Evolutionary conservation across 2,888 invertebrate species (phyloP).

Genomic region (Molanna angustata): DNA sequence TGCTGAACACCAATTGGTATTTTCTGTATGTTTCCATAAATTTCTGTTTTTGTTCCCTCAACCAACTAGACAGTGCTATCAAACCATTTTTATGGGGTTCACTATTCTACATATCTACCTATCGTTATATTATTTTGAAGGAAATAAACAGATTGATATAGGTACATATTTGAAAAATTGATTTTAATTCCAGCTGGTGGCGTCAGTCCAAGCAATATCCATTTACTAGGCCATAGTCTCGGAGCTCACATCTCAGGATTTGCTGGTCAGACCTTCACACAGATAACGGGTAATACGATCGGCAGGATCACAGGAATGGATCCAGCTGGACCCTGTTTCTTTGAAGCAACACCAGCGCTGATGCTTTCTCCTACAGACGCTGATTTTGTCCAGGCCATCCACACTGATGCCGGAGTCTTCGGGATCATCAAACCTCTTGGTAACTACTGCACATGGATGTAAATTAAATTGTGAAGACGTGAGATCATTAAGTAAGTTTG

Average conservation of each 20-base stretch:
- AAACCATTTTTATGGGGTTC: too few relatives aligned
- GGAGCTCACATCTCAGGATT: slow-evolving; percentile 22
- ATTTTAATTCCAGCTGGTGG: too few relatives aligned
- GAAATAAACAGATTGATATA: too few relatives aligned
- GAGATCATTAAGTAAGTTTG: too few relatives aligned
- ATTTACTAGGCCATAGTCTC: slow-evolving; percentile 22
- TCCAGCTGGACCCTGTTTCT: slow-evolving; percentile 31
- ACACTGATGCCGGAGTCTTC: slow-evolving; percentile 19
- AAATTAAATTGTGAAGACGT: too few relatives aligned
- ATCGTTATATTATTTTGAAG: too few relatives aligned
- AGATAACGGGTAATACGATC: slow-evolving; percentile 22
- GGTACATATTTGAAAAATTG: too few relatives aligned
- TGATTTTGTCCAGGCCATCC: slow-evolving; percentile 25
- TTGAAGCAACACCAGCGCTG: not conserved
- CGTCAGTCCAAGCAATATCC: slow-evolving; percentile 6
- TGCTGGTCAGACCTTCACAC: slow-evolving; percentile 13
- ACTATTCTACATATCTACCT: too few relatives aligned
- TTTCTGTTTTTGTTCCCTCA: too few relatives aligned
- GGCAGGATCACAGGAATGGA: slow-evolving; percentile 19
- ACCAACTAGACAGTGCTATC: too few relatives aligned
- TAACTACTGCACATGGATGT: not conserved
- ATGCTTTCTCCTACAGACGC: slow-evolving; percentile 16
- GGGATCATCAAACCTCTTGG: slow-evolving; percentile 26
- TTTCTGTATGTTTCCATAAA: too few relatives aligned
- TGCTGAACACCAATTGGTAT: too few relatives aligned